Percentiles rank a stretch among this genome's conserved stretches.
These are phyloP conservation scores for Sebastes oblongus DNA, from an alignment of 2,797 vertebrate species.

Conservation along the genomic window DNA sequence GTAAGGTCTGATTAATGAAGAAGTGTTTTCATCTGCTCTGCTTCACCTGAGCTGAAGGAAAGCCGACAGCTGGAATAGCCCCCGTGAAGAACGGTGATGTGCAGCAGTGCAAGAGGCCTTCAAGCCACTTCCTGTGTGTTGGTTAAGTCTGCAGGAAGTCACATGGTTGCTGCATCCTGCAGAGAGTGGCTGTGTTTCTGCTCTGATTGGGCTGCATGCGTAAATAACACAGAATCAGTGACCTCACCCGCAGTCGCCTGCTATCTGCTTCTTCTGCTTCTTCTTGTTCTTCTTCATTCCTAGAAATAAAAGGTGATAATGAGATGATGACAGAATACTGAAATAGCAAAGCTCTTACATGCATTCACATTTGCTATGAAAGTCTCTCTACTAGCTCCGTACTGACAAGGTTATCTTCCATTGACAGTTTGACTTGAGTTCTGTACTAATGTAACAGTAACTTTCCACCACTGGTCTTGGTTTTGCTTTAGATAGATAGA, in stretches of 20 bases:
- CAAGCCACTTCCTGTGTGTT: conserved; percentile 79
- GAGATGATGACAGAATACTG: conserved; percentile 8
- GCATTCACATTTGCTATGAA: no score
- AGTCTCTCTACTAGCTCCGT: background rate
- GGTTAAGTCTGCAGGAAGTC: conserved; percentile 79
- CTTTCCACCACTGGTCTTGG: background rate
- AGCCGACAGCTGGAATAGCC: conserved; percentile 20
- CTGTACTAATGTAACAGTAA: background rate
- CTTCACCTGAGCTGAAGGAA: conserved; percentile 44
- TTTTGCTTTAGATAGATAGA: background rate
- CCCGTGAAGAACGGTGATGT: conserved; percentile 57
- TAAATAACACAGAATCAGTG: conserved; percentile 24
- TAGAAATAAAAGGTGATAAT: background rate
- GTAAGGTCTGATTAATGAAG: background rate
- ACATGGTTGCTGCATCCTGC: conserved; percentile 74
- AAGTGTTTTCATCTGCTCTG: background rate
- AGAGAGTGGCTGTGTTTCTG: conserved; percentile 33
- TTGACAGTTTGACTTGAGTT: background rate
- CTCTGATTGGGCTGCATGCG: conserved; percentile 45
- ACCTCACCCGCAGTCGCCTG: background rate
- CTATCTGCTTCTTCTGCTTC: background rate
- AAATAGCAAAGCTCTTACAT: conserved; percentile 17
- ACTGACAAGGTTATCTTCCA: background rate
- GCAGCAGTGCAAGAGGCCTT: conserved; percentile 39
- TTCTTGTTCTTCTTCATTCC: background rate